Conservation (phyloP, 1,140 invertebrate species). For the Paraescarpia echinospica region DNA sequence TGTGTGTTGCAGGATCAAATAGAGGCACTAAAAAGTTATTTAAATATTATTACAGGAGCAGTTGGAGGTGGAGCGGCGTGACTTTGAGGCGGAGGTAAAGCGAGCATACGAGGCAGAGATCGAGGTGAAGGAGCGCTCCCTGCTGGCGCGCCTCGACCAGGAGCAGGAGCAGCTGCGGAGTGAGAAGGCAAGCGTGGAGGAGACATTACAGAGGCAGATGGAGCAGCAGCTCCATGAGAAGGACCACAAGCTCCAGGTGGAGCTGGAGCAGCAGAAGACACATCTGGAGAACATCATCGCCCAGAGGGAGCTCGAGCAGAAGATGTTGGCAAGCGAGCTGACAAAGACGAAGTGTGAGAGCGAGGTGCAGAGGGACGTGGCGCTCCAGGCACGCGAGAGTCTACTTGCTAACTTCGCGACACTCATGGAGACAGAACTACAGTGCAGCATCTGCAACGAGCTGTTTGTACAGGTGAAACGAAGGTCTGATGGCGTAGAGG, state of each 20-base stretch:
- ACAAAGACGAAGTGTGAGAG: slow-evolving; percentile 46
- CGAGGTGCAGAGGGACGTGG: slow-evolving; percentile 43
- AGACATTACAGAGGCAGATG: slow-evolving; percentile 45
- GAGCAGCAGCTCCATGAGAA: slow-evolving; percentile 42
- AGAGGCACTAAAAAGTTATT: too few relatives aligned
- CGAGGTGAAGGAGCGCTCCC: slow-evolving; percentile 34
- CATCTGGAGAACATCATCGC: slow-evolving; percentile 46
- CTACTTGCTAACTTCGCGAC: slow-evolving; percentile 63
- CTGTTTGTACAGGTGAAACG: slow-evolving; percentile 65
- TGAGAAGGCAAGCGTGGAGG: slow-evolving; percentile 42
- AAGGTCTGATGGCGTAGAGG: not conserved
- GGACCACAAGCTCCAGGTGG: slow-evolving; percentile 46
- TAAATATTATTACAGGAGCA: slow-evolving; percentile 43
- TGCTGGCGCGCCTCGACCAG: slow-evolving; percentile 35
- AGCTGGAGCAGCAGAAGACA: slow-evolving; percentile 41
- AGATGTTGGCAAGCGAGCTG: slow-evolving; percentile 49
- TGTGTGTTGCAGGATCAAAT: too few relatives aligned
- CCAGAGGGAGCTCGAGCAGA: slow-evolving; percentile 51
- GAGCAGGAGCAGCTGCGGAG: slow-evolving; percentile 30
- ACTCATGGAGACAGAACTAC: slow-evolving; percentile 75
- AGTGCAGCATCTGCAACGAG: slow-evolving; percentile 78
- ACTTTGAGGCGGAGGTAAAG: slow-evolving; percentile 40
- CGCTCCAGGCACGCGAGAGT: slow-evolving; percentile 55
- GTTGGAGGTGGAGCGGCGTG: slow-evolving; percentile 36
- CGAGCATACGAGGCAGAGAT: slow-evolving; percentile 43